phyloP scores from a whole-genome alignment of 2,797 vertebrate genomes.

The Tapirus indicus region DNA sequence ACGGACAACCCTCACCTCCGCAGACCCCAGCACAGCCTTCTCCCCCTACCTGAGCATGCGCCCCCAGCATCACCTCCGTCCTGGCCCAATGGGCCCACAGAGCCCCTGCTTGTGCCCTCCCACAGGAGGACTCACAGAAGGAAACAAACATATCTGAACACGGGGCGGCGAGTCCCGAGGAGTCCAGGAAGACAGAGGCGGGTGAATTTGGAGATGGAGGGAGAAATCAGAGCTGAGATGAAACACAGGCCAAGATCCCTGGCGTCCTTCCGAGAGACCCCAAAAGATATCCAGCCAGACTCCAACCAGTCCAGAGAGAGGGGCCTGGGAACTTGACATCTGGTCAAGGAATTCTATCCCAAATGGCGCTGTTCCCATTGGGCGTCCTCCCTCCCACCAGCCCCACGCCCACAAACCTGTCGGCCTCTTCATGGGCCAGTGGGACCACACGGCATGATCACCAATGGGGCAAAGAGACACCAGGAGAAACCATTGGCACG shows the following conservation, averaged over 20 bases:
- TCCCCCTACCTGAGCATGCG: background rate
- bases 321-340: too few relatives aligned
- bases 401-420: background rate
- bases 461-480: background rate
- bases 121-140: background rate
- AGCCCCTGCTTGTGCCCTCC: background rate
- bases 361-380: background rate
- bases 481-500: background rate
- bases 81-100: background rate
- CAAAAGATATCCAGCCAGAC: background rate
- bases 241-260: background rate
- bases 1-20: background rate
- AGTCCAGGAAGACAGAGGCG: background rate
- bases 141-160: background rate
- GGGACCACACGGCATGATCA: background rate
- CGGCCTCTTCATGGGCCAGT: background rate
- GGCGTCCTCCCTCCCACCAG: background rate
- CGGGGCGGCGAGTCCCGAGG: background rate
- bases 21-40: rapidly evolving
- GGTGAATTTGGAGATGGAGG: background rate
- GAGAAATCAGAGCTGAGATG: background rate
- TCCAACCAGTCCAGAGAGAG: background rate
- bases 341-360: background rate
- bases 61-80: background rate
- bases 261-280: background rate